Percentiles rank a stretch among this genome's conserved stretches.
Evolutionary conservation across 2,113 vertebrate species (phyloP).

Genomic region (Orycteropus afer): DNA sequence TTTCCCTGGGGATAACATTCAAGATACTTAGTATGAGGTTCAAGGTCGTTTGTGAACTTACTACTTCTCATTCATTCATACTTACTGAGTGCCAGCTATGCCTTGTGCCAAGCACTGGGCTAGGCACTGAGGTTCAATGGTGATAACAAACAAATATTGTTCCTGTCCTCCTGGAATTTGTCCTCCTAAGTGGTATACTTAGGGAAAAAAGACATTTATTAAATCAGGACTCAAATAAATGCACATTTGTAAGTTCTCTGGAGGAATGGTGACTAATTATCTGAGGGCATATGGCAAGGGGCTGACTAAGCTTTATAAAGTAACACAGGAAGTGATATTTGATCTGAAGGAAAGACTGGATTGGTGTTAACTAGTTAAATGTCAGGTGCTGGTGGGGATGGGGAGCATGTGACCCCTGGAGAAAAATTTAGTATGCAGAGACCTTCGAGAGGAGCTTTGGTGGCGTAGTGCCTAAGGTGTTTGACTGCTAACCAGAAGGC

Average conservation of each 20-base stretch:
- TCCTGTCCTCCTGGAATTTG: not conserved
- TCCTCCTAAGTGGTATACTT: not conserved
- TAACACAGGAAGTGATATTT: slow-evolving; percentile 1
- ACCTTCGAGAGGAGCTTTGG: too few relatives aligned
- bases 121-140: not conserved
- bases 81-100: not conserved
- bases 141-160: not conserved
- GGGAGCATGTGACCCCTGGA: not conserved
- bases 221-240: slow-evolving; percentile 15
- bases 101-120: not conserved
- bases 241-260: slow-evolving; percentile 16
- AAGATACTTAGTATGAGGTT: not conserved
- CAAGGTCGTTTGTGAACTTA: not conserved
- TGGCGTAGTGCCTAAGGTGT: too few relatives aligned
- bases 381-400: not conserved
- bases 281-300: not conserved
- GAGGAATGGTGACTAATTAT: slow-evolving; percentile 5
- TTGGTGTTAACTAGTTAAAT: slow-evolving; percentile 28
- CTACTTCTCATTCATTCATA: not conserved
- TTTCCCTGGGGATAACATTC: not conserved
- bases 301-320: slow-evolving; percentile 4
- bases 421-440: not conserved
- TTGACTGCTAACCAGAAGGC: too few relatives aligned
- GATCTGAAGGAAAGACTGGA: not conserved
- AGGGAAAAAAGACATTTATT: not conserved